Base-by-base conservation (phyloP, 2,888 invertebrate genomes). In the Sicus ferrugineus region DNA sequence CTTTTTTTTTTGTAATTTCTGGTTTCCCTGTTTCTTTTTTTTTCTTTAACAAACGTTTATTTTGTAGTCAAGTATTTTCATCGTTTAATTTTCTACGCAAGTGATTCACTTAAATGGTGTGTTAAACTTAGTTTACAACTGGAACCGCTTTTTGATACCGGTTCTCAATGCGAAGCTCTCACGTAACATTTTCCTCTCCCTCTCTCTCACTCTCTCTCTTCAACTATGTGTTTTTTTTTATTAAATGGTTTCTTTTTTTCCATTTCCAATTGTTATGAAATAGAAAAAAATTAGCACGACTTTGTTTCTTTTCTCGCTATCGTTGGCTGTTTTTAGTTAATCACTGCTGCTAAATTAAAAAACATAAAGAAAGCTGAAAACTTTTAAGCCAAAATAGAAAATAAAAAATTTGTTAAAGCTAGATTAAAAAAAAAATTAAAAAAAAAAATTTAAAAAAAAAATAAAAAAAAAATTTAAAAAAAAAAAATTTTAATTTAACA, bases 161-260 rank as follows among this genome's bases (percentile, higher is more conserved):
- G 23, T 38, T n/a, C 59, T 50, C 62, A 65, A 38, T 68, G 42
- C 71, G 61, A 69, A 77, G 80, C 80, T 80, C 79, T 80, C 80
- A 80, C 81, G 80, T 80, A 81, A 80, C 77, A 75, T 70, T 69
- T 65, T 48, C 61, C 48, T 68, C 62, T 59, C 70, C 61, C 68
- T 50, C 68, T 48, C 70, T 50, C 69, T 28, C 19, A 28, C 69
- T 59, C 70, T 67, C 28, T 23, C 23, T 52, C 52, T 54, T 52
- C 19, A 4, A 3, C 38, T 67, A 64, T 70, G 62, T 72, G 56
- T 72, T 74, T 62, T 67, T 48, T 63, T 42, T 11, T 54, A 23
- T 2, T 14, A 23, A 54, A 62, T 61, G 38, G 62, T 46, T 54
- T 65, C 52, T 73, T 67, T 70, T 70, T 69, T 31, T 75, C 66